phyloP scores from a whole-genome alignment of 2,888 invertebrate genomes.

The Drosophila fulvimacula region DNA sequence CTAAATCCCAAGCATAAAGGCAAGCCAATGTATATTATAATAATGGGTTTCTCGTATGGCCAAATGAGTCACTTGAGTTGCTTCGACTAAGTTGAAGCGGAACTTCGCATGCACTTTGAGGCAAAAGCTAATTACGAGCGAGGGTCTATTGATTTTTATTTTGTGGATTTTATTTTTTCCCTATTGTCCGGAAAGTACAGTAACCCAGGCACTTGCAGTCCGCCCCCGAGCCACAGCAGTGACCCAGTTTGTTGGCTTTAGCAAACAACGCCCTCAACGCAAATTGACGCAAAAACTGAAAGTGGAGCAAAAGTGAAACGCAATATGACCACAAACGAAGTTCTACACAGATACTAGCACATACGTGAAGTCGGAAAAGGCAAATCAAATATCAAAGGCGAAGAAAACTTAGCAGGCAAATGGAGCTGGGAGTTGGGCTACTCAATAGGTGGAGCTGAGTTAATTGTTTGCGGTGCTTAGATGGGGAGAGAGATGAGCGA shows the following conservation, averaged over 20 bases:
- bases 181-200: slow-evolving; percentile 52
- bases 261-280: slow-evolving; percentile 69
- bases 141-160: slow-evolving; percentile 65
- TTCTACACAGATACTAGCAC: slow-evolving; percentile 8
- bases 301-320: slow-evolving; percentile 83
- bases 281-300: slow-evolving; percentile 65
- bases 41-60: slow-evolving; percentile 29
- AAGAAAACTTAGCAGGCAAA: slow-evolving; percentile 43
- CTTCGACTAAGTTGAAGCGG: slow-evolving; percentile 30
- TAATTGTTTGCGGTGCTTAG: slow-evolving; percentile 61
- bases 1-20: not conserved
- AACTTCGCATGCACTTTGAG: slow-evolving; percentile 60
- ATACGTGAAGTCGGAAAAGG: slow-evolving; percentile 51
- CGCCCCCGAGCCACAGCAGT: slow-evolving; percentile 58
- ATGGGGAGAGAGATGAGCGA: not conserved
- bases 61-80: slow-evolving; percentile 19
- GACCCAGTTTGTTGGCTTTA: slow-evolving; percentile 65
- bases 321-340: slow-evolving; percentile 79
- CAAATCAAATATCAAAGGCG: slow-evolving; percentile 82
- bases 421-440: slow-evolving; percentile 17
- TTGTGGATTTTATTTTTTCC: slow-evolving; percentile 32
- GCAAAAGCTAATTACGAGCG: slow-evolving; percentile 62
- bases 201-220: slow-evolving; percentile 44
- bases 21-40: slow-evolving; percentile 19
- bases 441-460: slow-evolving; percentile 29